A percentile compares a stretch with the other conserved stretches of the same genome.
These are phyloP conservation scores for Corythucha ciliata DNA, from an alignment of 2,888 invertebrate species.

Conservation along the genomic window DNA sequence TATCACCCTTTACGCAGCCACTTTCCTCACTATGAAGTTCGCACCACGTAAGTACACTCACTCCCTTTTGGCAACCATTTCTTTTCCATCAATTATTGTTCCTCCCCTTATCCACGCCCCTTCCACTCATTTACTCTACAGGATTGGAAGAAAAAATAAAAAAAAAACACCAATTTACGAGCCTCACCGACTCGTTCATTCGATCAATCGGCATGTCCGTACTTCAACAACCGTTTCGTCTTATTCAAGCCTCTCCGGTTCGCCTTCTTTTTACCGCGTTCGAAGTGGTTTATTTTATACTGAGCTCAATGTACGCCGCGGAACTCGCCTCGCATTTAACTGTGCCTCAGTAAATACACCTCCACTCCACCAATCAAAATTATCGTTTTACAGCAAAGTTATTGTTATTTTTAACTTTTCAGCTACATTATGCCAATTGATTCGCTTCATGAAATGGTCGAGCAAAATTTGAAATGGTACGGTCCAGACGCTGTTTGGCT, in stretches of 20 bases:
- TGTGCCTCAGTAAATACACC: slow-evolving; percentile 22
- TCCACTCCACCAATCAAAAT: not conserved
- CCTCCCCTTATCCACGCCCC: not conserved
- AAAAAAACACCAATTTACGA: slow-evolving; percentile 27
- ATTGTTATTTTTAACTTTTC: not conserved
- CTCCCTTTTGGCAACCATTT: not conserved
- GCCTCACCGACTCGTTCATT: slow-evolving; percentile 22
- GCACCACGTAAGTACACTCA: slow-evolving; percentile 16
- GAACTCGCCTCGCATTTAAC: slow-evolving; percentile 26
- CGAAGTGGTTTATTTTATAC: slow-evolving; percentile 25
- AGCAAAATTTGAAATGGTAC: slow-evolving; percentile 51
- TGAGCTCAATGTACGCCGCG: slow-evolving; percentile 26
- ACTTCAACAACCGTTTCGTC: slow-evolving; percentile 25
- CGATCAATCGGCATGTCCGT: slow-evolving; percentile 25
- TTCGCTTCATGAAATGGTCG: slow-evolving; percentile 36
- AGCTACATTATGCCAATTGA: slow-evolving; percentile 18
- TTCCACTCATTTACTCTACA: not conserved
- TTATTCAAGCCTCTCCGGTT: slow-evolving; percentile 27
- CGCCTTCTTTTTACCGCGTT: slow-evolving; percentile 28
- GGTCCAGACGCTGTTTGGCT: slow-evolving; percentile 59
- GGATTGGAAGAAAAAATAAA: slow-evolving; percentile 23
- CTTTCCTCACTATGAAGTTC: slow-evolving; percentile 11
- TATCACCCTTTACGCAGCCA: slow-evolving; percentile 11
- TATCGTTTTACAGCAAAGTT: not conserved
- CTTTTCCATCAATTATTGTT: not conserved